Percentiles rank a stretch among this genome's conserved stretches.
These are phyloP conservation scores for Xanthorhoe spadicearia DNA, from an alignment of 2,888 invertebrate species.

Conservation along the genomic window DNA sequence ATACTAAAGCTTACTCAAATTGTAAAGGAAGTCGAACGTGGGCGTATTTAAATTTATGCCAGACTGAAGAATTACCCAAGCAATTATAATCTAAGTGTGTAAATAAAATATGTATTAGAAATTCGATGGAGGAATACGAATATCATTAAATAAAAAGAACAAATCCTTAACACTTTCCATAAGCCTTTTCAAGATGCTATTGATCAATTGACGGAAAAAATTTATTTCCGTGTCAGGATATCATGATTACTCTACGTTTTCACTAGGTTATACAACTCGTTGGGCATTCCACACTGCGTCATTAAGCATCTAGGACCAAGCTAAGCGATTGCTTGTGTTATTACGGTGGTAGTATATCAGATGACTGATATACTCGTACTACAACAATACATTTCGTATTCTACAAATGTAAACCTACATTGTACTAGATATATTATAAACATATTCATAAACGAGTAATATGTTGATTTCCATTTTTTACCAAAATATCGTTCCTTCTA, in stretches of 20 bases:
- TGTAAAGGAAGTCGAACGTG: not conserved
- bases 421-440: not conserved
- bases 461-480: no score
- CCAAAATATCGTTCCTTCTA: no score
- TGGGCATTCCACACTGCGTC: not conserved
- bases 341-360: no score
- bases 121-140: not conserved
- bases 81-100: not conserved
- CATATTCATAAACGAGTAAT: not conserved
- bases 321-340: no score
- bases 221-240: not conserved
- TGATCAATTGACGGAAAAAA: no score
- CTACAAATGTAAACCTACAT: not conserved
- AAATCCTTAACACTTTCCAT: not conserved
- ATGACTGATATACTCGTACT: no score
- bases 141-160: not conserved
- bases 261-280: not conserved
- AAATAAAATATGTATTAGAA: not conserved
- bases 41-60: constrained; percentile 13
- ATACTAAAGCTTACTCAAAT: constrained; percentile 2
- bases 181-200: not conserved
- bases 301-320: no score
- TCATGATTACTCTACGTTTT: not conserved
- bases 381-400: no score
- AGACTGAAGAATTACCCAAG: constrained; percentile 19